Base-by-base conservation (phyloP, 2,113 vertebrate species). In the Tiliqua scincoides region DNA sequence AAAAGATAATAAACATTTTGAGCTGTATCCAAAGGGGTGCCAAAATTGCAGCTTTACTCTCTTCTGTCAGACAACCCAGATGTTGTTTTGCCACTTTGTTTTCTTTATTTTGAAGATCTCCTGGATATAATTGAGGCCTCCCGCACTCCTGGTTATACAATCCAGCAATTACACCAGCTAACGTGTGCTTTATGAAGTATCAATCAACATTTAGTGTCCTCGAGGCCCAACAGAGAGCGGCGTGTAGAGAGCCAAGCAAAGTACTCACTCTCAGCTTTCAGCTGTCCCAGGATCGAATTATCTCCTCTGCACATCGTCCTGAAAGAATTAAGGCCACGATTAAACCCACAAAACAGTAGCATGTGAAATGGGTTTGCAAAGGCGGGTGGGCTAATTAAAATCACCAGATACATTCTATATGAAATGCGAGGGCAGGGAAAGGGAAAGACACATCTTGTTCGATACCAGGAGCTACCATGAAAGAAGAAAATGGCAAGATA, bases 241-340 rank as follows among this genome's bases (percentile, higher is more conserved):
- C 14, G 67, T 0, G 79, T 57, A 75, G 40, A n/a, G 40, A 88
- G 77, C 57, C 40, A 87, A 92, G 88, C 25, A 27, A 93, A 71
- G 63, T 71, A 97, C 98, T 98, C 94, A 99, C 99, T 96, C 90
- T 98, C 97, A 92, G 73, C 87, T 94, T 94, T 97, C 87, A 99
- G 94, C 93, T 99, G 98, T 30, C 96, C 97, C 89, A 99, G 96
- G 94, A 99, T 99, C 23, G 99, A 98, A 92, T 97, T 96, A 27
- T 99, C 98, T 91, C 99, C 99, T 94, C 98, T 93, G 94, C 97
- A 98, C 97, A 99, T 99, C 65, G 99, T 99, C 93, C 99, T 99
- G 93, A 80, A 96, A 91, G 78, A 91, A 88, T 78, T 43, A 79
- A 95, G 85, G 71, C 77, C 91, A 74, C 57, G 0, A 0, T 95